Base-by-base conservation (phyloP, 2,113 vertebrate genomes). In the Oxygymnocypris stewartii region DNA sequence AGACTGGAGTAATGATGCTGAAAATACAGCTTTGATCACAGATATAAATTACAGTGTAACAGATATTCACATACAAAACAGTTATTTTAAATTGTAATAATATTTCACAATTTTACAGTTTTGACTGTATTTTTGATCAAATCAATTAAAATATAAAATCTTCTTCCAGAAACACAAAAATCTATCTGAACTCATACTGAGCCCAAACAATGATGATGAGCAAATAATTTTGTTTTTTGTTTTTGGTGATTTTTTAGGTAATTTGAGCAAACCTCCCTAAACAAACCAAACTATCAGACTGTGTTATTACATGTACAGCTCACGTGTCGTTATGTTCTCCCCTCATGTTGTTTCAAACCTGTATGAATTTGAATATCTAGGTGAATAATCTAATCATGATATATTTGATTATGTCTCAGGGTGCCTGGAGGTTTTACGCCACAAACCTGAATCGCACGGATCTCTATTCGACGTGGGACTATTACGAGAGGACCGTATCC, bases 381-480 rank as follows among this genome's bases (percentile, higher is more conserved):
- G 4, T 31, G 28, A 69, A 35, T 69, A 42, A 73, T 75, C 12
- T 23, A 47, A 75, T n/a, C 13, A 14, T 47, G 42, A 1, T 25
- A 3, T 75, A 25, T 47, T 47, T n/a, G 25, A 47, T 44, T 3
- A 25, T 25, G 73, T n/a, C 59, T 0, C 90, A 99, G 98, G 96
- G 97, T 0, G 97, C 98, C 0, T 99, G 98, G 98, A 96, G 98
- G 80, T 98, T 99, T 89, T 99, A 99, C 0, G 97, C 98, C 90
- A 99, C 98, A 40, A 99, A 98, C 86, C 94, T 99, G 82, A 96
- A 94, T 0, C 95, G 98, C 47, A 97, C 96, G 0, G 98, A 99
- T 90, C 93, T 99, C 89, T 96, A 94, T 49, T 98, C 98, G 14
- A 99, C 98, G 1, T 99, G 98, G 97, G 97, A 98, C 88, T 97